Evolutionary conservation across 2,888 invertebrate genomes (phyloP).

Genomic region (Plagodis dolabraria): DNA sequence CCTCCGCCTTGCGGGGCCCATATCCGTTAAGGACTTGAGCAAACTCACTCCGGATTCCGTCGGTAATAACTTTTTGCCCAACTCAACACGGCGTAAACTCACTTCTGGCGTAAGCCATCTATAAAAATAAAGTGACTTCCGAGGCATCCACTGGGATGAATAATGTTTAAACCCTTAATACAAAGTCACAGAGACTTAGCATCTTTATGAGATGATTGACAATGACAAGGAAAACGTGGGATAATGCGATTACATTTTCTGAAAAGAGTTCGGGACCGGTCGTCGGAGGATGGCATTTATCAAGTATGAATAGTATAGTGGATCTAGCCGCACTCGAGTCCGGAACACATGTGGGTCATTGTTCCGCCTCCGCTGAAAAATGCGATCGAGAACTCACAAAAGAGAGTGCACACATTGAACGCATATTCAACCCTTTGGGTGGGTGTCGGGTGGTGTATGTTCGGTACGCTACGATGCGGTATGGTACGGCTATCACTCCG

Average conservation of each 20-base stretch:
- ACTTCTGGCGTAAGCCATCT: constrained; percentile 44
- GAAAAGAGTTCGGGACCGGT: constrained; percentile 22
- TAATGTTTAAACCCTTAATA: constrained; percentile 40
- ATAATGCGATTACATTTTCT: constrained; percentile 27
- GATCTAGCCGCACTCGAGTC: constrained; percentile 13
- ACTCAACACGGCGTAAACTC: constrained; percentile 44
- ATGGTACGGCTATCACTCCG: constrained; percentile 28
- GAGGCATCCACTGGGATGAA: constrained; percentile 38
- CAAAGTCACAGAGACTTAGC: constrained; percentile 31
- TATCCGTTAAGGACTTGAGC: constrained; percentile 65
- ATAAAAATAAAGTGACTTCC: constrained; percentile 41
- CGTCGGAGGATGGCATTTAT: constrained; percentile 18
- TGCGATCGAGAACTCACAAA: constrained; percentile 20
- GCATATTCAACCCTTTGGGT: constrained; percentile 30
- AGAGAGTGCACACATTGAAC: constrained; percentile 22
- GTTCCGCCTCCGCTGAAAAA: constrained; percentile 16
- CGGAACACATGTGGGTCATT: constrained; percentile 22
- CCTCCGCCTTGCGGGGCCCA: constrained; percentile 45
- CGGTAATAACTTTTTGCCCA: constrained; percentile 62
- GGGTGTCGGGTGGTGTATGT: constrained; percentile 20
- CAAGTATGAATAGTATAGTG: constrained; percentile 18
- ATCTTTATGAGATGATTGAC: constrained; percentile 36
- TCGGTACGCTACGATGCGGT: neutral
- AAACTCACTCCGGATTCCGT: constrained; percentile 59
- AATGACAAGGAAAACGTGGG: constrained; percentile 28